Base-by-base conservation (phyloP, 2,113 vertebrate species). In the Boulengeromyrus knoepffleri region DNA sequence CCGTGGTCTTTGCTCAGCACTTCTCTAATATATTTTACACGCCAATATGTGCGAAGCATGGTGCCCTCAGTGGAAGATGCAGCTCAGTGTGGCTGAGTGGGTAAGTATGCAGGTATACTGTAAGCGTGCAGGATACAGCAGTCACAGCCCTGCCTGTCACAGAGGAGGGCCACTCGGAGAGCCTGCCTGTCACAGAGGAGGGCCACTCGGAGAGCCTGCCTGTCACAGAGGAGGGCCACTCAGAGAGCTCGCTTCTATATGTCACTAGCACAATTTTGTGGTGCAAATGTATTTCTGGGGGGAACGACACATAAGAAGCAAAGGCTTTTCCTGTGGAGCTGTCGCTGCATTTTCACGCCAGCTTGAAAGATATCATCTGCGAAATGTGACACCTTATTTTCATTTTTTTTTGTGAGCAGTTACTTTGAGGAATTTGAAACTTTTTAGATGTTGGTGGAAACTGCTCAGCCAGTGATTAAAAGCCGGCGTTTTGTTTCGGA, bases 231-330 rank as follows among this genome's bases (percentile, higher is more conserved):
- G 10, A 49, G 10, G 47, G 47, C 47, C 47, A 47, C 8, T 47
- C 8, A 8, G 39, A 42, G 39, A 87, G 49, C 21, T 4, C 13
- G 2, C 9, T 8, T 27, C 85, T 50, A 53, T 53, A 53, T 36
- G 50, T 53, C 85, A 53, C 15, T 36, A 13, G 7, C 27, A 31
- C 27, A 31, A 53, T 87, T 87, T 87, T 36, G 5, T 56, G 50
- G 49, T 27, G 31, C 85, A 87, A 87, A 87, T 87, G 85, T 87
- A 31, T 53, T 87, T 53, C 85, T 87, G 50, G 17, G 31, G 7
- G 3, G 19, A 47, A 12, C 4, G 36, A 80, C 31, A 8, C 19
- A 19, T n/a, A n/a, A 24, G 47, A 85, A 47, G 24, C 39, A 12
- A 46, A 17, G 9, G 31, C 42, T 7, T 47, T 42, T 84, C 80